Conservation (phyloP, 1,140 invertebrate genomes). For the Drosophila serrata region DNA sequence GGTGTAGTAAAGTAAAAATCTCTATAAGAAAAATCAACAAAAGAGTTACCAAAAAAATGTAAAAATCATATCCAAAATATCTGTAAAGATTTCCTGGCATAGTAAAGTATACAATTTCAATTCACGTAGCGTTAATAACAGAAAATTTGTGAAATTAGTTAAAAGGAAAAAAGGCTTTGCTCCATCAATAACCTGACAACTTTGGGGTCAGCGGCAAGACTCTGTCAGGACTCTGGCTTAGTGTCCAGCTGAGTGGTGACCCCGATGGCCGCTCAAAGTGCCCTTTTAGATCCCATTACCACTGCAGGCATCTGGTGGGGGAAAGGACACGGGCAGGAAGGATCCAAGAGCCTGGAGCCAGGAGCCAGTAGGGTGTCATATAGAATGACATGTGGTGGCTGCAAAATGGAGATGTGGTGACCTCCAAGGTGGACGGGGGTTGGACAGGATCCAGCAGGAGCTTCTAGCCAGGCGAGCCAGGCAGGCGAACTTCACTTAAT, state of each 20-base stretch:
- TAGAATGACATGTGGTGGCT: slow-evolving; percentile 34
- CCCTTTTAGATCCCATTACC: slow-evolving; percentile 54
- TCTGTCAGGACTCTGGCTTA: background rate
- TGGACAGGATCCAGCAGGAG: slow-evolving; percentile 5
- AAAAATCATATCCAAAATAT: no score
- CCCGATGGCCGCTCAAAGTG: slow-evolving; percentile 31
- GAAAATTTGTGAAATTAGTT: background rate
- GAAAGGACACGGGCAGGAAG: background rate
- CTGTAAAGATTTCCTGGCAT: no score
- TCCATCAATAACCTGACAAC: background rate
- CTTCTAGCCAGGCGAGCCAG: slow-evolving; percentile 8
- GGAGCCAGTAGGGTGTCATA: slow-evolving; percentile 6
- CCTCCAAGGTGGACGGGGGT: slow-evolving; percentile 38
- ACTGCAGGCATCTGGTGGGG: slow-evolving; percentile 12
- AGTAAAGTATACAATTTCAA: no score
- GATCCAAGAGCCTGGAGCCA: no score
- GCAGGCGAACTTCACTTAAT: slow-evolving; percentile 75
- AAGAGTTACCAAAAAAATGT: no score
- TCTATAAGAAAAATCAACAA: no score
- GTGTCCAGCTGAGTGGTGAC: slow-evolving; percentile 37
- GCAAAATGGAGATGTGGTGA: slow-evolving; percentile 42
- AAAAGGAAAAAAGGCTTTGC: background rate
- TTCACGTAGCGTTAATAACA: background rate
- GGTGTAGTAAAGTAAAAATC: background rate
- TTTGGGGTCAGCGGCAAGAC: background rate